Evolutionary conservation across 2,113 vertebrate species (phyloP), one percentile per base, ranked within the genome.

Genomic region (Leiothrix lutea): DNA sequence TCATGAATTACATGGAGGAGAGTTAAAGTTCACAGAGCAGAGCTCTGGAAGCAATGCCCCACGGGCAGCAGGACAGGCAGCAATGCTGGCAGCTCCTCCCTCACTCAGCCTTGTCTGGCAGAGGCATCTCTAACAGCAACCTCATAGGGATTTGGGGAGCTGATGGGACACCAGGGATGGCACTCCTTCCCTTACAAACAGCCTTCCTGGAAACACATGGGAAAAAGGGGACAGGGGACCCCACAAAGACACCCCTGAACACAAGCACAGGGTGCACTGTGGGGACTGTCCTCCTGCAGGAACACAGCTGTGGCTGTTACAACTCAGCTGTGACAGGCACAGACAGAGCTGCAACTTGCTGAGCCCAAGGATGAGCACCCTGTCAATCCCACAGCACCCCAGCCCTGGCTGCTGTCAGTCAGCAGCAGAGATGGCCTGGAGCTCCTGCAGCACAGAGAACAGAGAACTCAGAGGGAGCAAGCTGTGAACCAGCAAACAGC

Each of bases 101-200:
- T 20, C 2, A 3, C 8, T 56, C 25, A 69, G 35, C 54, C 82
- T 75, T 33, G 6, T 12, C 40, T 44, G 60, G 24, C 66, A 77
- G 12, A 6, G 22, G 3, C 71, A 79, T 8, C 20, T 6, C 0
- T 35, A 7, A 53, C 45, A 65, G 44, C n/a, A 78, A 21, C 13
- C 50, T 44, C 1, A 0, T 0, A 8, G 23, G n/a, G 17, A 5
- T 4, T 5, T 44, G 21, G 40, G n/a, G 9, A 57, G 36, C 4
- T 38, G 14, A 23, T 6, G 29, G 57, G 36, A 58, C 44, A 62
- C 6, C 53, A 53, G 58, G 19, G 80, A 67, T 9, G 1, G 11
- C 48, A 9, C 28, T 73, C 3, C 2, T 42, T 35, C 58, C 69
- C 29, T n/a, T 33, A 35, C 6, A 15, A 91, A 14, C 33, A 47